phyloP scores from a whole-genome alignment of 2,797 vertebrate genomes.

The Cuniculus paca region DNA sequence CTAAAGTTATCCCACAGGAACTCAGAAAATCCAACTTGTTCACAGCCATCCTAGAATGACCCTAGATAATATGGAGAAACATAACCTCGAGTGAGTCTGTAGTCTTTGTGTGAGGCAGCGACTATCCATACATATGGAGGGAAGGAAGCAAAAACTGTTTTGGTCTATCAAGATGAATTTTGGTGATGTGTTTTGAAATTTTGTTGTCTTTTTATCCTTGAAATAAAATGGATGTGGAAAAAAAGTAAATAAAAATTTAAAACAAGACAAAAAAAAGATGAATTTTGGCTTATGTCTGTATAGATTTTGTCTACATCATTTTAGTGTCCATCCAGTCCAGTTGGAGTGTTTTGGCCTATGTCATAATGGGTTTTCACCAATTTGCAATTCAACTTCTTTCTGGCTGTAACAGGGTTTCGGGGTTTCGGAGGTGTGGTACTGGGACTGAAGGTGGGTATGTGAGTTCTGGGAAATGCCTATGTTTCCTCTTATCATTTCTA shows the following conservation, averaged over 20 bases:
- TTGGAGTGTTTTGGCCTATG: not conserved
- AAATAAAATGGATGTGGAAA: no score
- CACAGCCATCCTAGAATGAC: not conserved
- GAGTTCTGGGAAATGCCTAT: not conserved
- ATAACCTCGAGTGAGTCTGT: not conserved
- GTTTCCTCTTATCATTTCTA: not conserved
- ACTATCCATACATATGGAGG: not conserved
- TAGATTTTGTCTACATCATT: not conserved
- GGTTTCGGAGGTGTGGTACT: not conserved
- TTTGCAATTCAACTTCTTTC: not conserved
- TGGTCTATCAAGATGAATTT: not conserved
- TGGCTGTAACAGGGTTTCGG: not conserved
- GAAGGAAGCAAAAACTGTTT: conserved; percentile 26
- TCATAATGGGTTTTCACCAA: not conserved
- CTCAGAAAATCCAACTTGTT: conserved; percentile 14
- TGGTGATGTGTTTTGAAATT: not conserved
- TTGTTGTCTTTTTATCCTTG: no score
- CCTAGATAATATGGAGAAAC: not conserved
- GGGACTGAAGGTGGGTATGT: not conserved
- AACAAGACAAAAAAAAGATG: not conserved
- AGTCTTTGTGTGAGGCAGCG: not conserved
- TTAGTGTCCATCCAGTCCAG: not conserved
- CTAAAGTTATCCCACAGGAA: conserved; percentile 19
- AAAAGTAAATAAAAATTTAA: no score
- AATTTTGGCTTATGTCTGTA: not conserved